A percentile compares a stretch with the other conserved stretches of the same genome.
These are phyloP conservation scores for Scophthalmus maximus DNA, from an alignment of 2,113 vertebrate genomes.

Conservation along the genomic window DNA sequence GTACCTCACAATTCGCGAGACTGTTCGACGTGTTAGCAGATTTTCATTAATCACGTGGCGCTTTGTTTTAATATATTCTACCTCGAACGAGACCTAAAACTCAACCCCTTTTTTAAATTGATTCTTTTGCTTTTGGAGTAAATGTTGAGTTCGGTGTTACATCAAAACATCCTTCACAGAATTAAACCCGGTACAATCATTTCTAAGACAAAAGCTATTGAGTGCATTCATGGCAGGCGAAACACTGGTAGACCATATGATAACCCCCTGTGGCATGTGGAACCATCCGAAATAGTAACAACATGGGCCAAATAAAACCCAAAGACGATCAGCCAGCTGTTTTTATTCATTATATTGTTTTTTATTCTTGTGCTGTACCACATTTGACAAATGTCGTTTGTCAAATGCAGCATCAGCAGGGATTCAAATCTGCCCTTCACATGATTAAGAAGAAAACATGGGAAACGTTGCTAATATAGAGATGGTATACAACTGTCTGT, in stretches of 20 bases:
- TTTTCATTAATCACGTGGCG: neutral
- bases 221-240: too few relatives aligned
- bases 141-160: too few relatives aligned
- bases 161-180: too few relatives aligned
- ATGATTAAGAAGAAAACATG: neutral
- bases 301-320: too few relatives aligned
- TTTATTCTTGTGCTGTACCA: neutral
- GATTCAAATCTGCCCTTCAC: conserved; percentile 31
- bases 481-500: neutral
- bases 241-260: too few relatives aligned
- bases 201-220: too few relatives aligned
- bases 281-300: too few relatives aligned
- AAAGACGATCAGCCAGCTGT: too few relatives aligned
- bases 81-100: neutral
- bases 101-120: neutral
- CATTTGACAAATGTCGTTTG: neutral
- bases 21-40: neutral
- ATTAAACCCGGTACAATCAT: too few relatives aligned
- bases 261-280: too few relatives aligned
- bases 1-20: neutral
- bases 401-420: conserved; percentile 6
- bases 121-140: neutral
- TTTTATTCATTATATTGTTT: too few relatives aligned
- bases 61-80: too few relatives aligned
- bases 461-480: neutral